These are phyloP conservation scores for Apodemia duryi DNA, from an alignment of 2,888 invertebrate genomes.

Conservation along the genomic window DNA sequence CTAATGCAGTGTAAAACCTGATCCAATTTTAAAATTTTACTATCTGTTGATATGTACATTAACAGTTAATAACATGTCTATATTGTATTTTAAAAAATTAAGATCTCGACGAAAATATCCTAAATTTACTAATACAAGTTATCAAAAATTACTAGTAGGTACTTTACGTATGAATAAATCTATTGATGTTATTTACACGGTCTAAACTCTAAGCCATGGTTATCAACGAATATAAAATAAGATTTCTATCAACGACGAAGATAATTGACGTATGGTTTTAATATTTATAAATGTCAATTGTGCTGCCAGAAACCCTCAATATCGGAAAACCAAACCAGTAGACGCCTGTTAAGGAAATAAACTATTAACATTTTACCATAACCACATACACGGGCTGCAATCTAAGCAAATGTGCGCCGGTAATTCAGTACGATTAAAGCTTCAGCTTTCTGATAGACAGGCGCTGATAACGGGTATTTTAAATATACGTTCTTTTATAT, in stretches of 20 bases:
- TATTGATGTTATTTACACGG: neutral
- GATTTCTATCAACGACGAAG: slow-evolving; percentile 27
- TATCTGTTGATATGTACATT: too few relatives aligned
- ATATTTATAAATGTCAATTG: slow-evolving; percentile 49
- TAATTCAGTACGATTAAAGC: slow-evolving; percentile 49
- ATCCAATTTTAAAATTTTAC: too few relatives aligned
- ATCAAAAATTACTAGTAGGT: too few relatives aligned
- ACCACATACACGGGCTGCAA: slow-evolving; percentile 47
- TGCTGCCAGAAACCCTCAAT: slow-evolving; percentile 40
- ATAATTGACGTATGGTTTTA: slow-evolving; percentile 53
- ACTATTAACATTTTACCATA: slow-evolving; percentile 61
- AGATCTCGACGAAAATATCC: too few relatives aligned
- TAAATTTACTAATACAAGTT: too few relatives aligned
- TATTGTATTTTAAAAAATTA: too few relatives aligned
- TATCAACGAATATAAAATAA: neutral
- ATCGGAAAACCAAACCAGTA: slow-evolving; percentile 21
- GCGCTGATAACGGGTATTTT: slow-evolving; percentile 22
- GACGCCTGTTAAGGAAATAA: slow-evolving; percentile 55
- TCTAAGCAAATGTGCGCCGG: slow-evolving; percentile 36
- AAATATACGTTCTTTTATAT: too few relatives aligned
- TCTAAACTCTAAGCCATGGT: neutral
- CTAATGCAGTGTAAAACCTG: too few relatives aligned
- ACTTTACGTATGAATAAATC: neutral
- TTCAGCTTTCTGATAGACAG: neutral
- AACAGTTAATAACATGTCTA: too few relatives aligned